A percentile compares a stretch with the other conserved stretches of the same genome.
Conservation (phyloP, 2,113 vertebrate species). For the Hepsetus odoe region DNA sequence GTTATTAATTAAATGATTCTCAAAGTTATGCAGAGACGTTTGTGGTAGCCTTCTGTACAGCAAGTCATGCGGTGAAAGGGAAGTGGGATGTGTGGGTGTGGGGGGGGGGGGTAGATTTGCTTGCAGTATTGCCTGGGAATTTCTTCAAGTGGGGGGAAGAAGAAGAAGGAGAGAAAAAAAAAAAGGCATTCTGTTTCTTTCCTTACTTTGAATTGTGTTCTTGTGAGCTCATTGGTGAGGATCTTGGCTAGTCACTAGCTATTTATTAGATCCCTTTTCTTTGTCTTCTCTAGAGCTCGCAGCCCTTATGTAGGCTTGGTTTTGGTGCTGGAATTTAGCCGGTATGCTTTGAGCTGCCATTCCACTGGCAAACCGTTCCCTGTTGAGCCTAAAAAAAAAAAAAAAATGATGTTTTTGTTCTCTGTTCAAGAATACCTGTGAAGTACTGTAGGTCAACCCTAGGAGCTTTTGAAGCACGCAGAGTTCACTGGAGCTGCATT, state of each 20-base stretch:
- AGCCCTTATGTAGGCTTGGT: conserved; percentile 25
- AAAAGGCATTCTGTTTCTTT: background rate
- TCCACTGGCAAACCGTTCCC: conserved; percentile 37
- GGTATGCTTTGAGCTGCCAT: conserved; percentile 28
- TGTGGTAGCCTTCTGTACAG: background rate
- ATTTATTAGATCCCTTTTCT: conserved; percentile 28
- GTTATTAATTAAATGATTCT: too few species aligned
- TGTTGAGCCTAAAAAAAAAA: conserved; percentile 35
- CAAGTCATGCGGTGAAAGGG: background rate
- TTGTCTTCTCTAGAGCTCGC: conserved; percentile 34
- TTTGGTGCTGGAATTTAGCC: conserved; percentile 30
- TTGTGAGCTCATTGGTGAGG: background rate
- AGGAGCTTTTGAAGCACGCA: conserved; percentile 51
- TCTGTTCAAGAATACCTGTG: conserved; percentile 55
- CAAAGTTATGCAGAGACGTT: too few species aligned
- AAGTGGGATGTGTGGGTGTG: too few species aligned
- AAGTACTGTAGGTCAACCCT: conserved; percentile 45
- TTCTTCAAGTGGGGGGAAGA: background rate
- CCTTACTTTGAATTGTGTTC: background rate
- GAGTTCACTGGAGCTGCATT: conserved; percentile 49
- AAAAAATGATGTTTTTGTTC: conserved; percentile 46
- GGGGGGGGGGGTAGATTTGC: background rate
- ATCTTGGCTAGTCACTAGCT: conserved; percentile 24
- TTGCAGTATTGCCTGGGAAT: background rate
- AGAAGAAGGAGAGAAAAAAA: too few species aligned